These are phyloP conservation scores for Leptoclinus maculatus DNA, from an alignment of 2,797 vertebrate genomes.

Conservation along the genomic window DNA sequence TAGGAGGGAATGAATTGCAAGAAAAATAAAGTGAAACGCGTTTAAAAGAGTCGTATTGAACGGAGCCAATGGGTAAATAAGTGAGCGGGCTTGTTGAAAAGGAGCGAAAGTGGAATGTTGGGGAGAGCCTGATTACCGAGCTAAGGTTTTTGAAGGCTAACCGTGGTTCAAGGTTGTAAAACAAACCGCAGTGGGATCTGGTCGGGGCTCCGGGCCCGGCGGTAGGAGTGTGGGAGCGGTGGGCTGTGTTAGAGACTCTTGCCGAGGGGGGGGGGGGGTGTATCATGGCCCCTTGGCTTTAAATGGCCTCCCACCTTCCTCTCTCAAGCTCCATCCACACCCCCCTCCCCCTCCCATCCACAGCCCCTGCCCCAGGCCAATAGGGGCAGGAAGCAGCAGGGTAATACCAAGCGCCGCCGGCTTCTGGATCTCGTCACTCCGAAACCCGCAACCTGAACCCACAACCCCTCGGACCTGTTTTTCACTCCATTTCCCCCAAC, in stretches of 20 bases:
- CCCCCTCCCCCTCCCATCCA: constrained; percentile 8
- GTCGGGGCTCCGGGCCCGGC: constrained; percentile 60
- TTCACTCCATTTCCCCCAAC: constrained; percentile 77
- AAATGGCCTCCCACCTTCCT: constrained; percentile 54
- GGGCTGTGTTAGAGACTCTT: constrained; percentile 54
- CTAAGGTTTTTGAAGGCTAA: constrained; percentile 75
- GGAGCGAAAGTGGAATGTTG: constrained; percentile 55
- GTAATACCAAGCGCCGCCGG: constrained; percentile 71
- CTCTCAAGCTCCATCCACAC: constrained; percentile 36
- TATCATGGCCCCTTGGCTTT: constrained; percentile 57
- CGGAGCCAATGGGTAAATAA: constrained; percentile 53
- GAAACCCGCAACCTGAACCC: constrained; percentile 78
- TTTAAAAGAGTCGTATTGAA: constrained; percentile 36
- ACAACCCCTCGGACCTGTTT: constrained; percentile 73
- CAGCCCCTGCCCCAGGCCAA: constrained; percentile 45
- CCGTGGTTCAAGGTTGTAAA: constrained; percentile 84
- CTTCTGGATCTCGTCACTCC: constrained; percentile 84
- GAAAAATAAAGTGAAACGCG: constrained; percentile 42
- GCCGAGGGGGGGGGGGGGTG: constrained; percentile 37
- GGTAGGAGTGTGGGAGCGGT: constrained; percentile 68
- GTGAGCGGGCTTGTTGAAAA: constrained; percentile 57
- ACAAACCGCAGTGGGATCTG: constrained; percentile 79
- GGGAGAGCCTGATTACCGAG: constrained; percentile 62
- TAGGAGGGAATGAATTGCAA: constrained; percentile 25
- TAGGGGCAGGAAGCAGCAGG: constrained; percentile 74